Conservation (phyloP, 2,797 vertebrate genomes). For the Cygnus olor region DNA sequence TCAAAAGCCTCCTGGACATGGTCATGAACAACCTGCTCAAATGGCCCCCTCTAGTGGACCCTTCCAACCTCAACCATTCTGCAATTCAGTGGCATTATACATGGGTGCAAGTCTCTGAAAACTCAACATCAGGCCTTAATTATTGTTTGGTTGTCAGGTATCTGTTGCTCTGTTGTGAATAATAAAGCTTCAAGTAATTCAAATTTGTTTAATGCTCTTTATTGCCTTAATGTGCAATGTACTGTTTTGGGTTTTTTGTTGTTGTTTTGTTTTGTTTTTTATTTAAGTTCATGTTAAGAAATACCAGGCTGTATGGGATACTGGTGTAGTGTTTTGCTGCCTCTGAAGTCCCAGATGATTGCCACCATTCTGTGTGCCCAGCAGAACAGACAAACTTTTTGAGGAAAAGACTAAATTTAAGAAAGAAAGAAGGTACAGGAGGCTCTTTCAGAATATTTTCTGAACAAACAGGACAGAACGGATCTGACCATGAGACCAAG, state of each 20-base stretch:
- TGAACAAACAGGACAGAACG: background rate
- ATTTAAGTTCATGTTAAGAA: background rate
- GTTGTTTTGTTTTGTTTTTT: background rate
- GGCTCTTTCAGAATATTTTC: background rate
- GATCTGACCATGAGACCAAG: background rate
- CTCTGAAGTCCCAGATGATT: background rate
- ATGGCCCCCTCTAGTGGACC: background rate
- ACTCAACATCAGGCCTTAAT: background rate
- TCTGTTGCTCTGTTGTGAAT: background rate
- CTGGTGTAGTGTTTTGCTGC: background rate
- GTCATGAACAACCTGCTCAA: background rate
- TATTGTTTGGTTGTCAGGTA: background rate
- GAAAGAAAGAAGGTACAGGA: background rate
- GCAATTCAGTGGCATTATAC: background rate
- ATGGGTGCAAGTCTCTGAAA: background rate
- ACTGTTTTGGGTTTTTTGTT: background rate
- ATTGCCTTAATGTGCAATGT: background rate
- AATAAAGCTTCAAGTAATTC: background rate
- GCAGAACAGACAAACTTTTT: background rate
- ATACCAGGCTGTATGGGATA: background rate
- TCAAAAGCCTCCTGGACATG: background rate
- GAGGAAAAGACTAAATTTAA: background rate
- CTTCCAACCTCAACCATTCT: background rate
- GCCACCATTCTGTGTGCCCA: background rate
- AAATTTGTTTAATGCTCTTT: background rate